phyloP scores from a whole-genome alignment of 2,797 vertebrate genomes.

The Cirrhinus molitorella region DNA sequence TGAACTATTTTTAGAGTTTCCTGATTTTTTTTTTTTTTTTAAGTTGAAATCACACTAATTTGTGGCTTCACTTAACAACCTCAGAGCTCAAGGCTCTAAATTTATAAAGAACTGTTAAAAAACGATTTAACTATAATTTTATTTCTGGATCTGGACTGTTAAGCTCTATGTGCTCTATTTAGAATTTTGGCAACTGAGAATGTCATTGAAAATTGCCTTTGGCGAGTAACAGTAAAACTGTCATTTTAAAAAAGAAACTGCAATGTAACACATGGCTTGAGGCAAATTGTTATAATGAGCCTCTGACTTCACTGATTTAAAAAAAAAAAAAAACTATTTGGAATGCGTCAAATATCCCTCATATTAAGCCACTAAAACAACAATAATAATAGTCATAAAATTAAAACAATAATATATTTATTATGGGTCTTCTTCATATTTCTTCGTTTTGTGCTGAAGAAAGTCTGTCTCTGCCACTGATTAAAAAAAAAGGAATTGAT shows the following conservation, averaged over 20 bases:
- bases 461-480: no score
- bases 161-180: neutral
- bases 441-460: neutral
- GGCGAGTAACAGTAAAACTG: neutral
- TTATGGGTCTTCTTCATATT: neutral
- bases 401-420: neutral
- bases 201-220: neutral
- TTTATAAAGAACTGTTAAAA: neutral
- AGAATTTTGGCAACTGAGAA: neutral
- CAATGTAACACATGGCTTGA: slow-evolving; percentile 8
- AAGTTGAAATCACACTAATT: neutral
- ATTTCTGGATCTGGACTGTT: neutral
- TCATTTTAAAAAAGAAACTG: neutral
- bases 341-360: neutral
- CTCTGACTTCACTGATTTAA: neutral
- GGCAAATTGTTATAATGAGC: slow-evolving; percentile 1
- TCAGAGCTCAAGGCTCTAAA: neutral
- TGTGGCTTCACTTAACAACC: neutral
- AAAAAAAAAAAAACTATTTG: neutral
- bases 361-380: neutral
- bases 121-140: neutral
- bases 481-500: no score
- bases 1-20: no score
- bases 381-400: neutral
- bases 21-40: neutral